These are phyloP conservation scores for Sebastolobus alascanus DNA, from an alignment of 2,797 vertebrate genomes.

Conservation along the genomic window DNA sequence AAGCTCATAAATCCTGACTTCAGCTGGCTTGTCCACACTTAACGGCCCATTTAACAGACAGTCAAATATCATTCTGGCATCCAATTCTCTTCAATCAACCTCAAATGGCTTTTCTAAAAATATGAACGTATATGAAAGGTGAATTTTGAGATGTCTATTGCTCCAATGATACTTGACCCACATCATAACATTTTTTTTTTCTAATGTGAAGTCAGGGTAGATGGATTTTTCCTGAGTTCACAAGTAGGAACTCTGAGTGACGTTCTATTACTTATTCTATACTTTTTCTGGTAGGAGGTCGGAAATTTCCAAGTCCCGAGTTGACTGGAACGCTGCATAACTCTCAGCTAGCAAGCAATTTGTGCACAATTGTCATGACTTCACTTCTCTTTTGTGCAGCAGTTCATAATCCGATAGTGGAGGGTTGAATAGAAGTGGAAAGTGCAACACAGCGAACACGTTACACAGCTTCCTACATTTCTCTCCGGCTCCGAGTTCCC, in stretches of 20 bases:
- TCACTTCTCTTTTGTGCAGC: neutral
- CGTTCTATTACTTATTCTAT: too few species aligned
- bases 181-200: neutral
- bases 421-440: neutral
- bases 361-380: neutral
- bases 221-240: too few species aligned
- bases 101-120: slow-evolving; percentile 1
- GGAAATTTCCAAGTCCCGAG: neutral
- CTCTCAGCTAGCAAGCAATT: neutral
- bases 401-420: rapidly evolving
- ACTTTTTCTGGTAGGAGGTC: neutral
- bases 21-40: slow-evolving; percentile 11
- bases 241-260: too few species aligned
- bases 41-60: slow-evolving; percentile 28
- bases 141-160: neutral
- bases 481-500: neutral
- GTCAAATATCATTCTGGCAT: slow-evolving; percentile 12
- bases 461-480: neutral
- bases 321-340: neutral
- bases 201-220: neutral
- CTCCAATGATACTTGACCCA: neutral
- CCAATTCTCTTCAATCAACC: slow-evolving; percentile 7
- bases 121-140: neutral
- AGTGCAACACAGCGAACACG: neutral
- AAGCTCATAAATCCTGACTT: slow-evolving; percentile 25